Conservation (phyloP, 2,113 vertebrate genomes). For the Trachemys scripta region DNA sequence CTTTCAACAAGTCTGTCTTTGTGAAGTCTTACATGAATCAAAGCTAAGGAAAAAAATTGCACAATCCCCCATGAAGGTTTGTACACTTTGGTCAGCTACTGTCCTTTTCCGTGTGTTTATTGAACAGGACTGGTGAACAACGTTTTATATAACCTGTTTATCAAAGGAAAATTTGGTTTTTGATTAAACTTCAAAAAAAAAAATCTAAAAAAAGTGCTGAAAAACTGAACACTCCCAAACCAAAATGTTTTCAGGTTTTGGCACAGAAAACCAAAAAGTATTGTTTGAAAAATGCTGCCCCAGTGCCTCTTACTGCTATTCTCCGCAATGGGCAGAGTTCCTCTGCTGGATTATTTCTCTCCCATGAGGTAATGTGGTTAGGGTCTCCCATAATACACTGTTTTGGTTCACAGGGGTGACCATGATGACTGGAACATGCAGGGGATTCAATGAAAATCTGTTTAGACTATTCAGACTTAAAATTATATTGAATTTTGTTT, state of each 20-base stretch:
- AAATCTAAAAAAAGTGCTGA: too few relatives aligned
- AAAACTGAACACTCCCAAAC: too few relatives aligned
- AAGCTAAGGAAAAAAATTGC: background rate
- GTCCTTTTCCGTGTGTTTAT: background rate
- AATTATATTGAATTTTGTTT: background rate
- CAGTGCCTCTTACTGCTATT: background rate
- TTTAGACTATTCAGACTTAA: background rate
- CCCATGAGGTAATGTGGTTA: background rate
- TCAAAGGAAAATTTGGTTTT: too few relatives aligned
- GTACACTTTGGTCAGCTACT: background rate
- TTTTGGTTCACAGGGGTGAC: too few relatives aligned
- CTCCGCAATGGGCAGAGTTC: rapidly evolving
- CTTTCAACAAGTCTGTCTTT: background rate
- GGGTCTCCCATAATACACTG: too few relatives aligned
- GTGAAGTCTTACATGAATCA: background rate
- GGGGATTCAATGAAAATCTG: background rate
- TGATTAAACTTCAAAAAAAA: too few relatives aligned
- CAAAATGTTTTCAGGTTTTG: too few relatives aligned
- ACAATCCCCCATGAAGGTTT: background rate
- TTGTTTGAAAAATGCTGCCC: background rate
- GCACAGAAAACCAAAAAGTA: background rate
- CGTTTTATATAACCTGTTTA: background rate
- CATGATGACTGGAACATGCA: background rate
- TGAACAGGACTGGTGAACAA: background rate
- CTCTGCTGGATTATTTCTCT: too few relatives aligned